Percentiles rank a stretch among this genome's conserved stretches.
These are phyloP conservation scores for Hartigia nigra DNA, from an alignment of 2,888 invertebrate species.

Conservation along the genomic window DNA sequence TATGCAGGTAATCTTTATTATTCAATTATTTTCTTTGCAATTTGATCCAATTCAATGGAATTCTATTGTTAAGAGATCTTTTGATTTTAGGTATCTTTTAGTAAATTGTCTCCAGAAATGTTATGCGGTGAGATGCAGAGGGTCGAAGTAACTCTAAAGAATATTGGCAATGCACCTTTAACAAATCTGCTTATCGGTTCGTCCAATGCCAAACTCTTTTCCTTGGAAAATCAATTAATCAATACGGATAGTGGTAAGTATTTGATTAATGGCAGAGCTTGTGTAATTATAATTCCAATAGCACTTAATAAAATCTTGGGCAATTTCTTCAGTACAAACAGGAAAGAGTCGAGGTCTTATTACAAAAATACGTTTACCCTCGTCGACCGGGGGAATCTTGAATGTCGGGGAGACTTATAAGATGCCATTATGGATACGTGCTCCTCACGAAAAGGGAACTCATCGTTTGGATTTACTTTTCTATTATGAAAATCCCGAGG, in stretches of 20 bases:
- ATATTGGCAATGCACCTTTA: slow-evolving; percentile 76
- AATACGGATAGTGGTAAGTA: slow-evolving; percentile 30
- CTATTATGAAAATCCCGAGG: slow-evolving; percentile 74
- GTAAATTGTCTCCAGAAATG: slow-evolving; percentile 75
- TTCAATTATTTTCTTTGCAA: too few relatives aligned
- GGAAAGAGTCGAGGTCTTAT: slow-evolving; percentile 65
- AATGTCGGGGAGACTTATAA: slow-evolving; percentile 68
- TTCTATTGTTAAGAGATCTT: slow-evolving; percentile 12
- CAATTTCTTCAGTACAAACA: slow-evolving; percentile 50
- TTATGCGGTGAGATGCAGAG: slow-evolving; percentile 80
- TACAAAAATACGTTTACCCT: slow-evolving; percentile 62
- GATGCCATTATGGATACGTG: slow-evolving; percentile 76
- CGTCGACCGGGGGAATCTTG: slow-evolving; percentile 64
- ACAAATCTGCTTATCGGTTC: slow-evolving; percentile 75
- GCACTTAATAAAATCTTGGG: not conserved
- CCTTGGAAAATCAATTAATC: slow-evolving; percentile 62
- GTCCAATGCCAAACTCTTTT: slow-evolving; percentile 76
- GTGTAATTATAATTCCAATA: not conserved
- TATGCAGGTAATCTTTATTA: slow-evolving; percentile 74
- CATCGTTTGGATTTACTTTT: slow-evolving; percentile 77
- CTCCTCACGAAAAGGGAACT: slow-evolving; percentile 74
- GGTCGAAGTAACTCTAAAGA: slow-evolving; percentile 75
- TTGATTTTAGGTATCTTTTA: slow-evolving; percentile 74
- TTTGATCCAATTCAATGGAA: slow-evolving; percentile 13
- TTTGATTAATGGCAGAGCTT: not conserved